A percentile compares a stretch with the other conserved stretches of the same genome.
phyloP scores from a whole-genome alignment of 37 sponge, comb jelly and placozoan species.

The Trichoplax adhaerens region DNA sequence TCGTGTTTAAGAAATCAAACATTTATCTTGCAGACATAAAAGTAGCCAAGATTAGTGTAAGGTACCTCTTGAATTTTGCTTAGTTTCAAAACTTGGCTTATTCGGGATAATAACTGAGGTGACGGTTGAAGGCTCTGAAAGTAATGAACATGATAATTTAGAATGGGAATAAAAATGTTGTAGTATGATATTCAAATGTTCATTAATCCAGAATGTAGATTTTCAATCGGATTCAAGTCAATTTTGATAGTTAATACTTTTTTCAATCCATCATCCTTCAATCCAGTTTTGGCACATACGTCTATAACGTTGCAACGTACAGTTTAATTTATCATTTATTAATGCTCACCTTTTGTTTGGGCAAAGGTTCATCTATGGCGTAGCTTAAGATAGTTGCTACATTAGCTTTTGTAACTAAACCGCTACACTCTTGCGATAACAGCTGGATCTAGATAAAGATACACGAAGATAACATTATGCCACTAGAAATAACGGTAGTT shows the following conservation, averaged over 20 bases:
- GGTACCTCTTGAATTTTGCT: slow-evolving; percentile 65
- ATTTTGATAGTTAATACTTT: too few species aligned
- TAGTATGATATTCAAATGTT: not conserved
- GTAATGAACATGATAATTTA: not conserved
- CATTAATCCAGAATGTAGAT: not conserved
- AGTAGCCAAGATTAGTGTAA: not conserved
- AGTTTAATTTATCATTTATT: not conserved
- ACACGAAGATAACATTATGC: too few species aligned
- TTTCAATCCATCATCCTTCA: too few species aligned
- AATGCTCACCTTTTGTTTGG: slow-evolving; percentile 18
- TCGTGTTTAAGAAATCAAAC: not conserved
- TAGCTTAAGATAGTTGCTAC: slow-evolving; percentile 65
- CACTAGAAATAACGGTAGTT: too few species aligned
- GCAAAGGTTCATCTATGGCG: not conserved
- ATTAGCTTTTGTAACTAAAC: slow-evolving; percentile 63
- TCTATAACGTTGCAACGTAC: too few species aligned
- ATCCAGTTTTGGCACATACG: too few species aligned
- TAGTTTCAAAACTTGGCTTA: slow-evolving; percentile 41
- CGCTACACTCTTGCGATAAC: slow-evolving; percentile 50
- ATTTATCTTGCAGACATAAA: not conserved
- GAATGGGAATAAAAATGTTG: not conserved
- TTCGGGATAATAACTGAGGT: slow-evolving; percentile 26
- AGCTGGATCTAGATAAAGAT: slow-evolving; percentile 13
- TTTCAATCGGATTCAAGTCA: not conserved
- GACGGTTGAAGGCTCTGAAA: slow-evolving; percentile 34